Base-by-base conservation (phyloP, 1,140 invertebrate species). In the Caenorhabditis inopinata region DNA sequence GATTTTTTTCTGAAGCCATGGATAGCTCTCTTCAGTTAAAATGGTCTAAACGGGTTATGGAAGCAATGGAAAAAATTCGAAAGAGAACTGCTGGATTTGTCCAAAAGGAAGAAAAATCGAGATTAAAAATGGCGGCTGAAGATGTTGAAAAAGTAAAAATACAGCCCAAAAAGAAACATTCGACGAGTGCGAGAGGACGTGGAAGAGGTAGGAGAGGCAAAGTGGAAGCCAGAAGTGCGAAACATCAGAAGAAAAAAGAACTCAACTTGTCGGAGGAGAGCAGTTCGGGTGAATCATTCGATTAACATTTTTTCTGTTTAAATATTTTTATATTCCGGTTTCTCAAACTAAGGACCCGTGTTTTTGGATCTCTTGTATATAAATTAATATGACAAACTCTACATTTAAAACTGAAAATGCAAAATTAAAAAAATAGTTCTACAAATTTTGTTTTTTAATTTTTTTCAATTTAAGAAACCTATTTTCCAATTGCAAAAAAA, bases 41-140 rank as follows among this genome's bases (percentile, higher is more conserved):
- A 75, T 49, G 47, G 74, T 75, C 62, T 16, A 79, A 79, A 42
- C 35, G 46, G 23, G 68, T 79, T 0, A 25, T 46, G 12, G 78
- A 79, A 1, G 68, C 78, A 1, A 14, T 79, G 45, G 47, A 48
- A 38, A 58, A 12, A 4, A 58, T 79, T 23, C 23, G 32, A 32
- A 47, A 51, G 14, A 11, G 58, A 53, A 11, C 46, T 1, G 62
- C 18, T 11, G 58, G 58, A 68, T 6, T 38, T 58, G n/a, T 38
- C 1, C 6, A 29, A 21, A 25, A 38, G 21, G n/a, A 29, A 7
- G 25, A 68, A 16, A 38, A 18, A 14, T 42, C 38, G 23, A 68
- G 21, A 42, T 25, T 16, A 58, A 21, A 32, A n/a, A 16, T 16
- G 2, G 2, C 11, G 14, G 9, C 1, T 29, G 27, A 23, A 9